Percentiles rank a stretch among this genome's conserved stretches.
Evolutionary conservation across 2,888 invertebrate genomes (phyloP).

Genomic region (Arrhopalites spinosus): DNA sequence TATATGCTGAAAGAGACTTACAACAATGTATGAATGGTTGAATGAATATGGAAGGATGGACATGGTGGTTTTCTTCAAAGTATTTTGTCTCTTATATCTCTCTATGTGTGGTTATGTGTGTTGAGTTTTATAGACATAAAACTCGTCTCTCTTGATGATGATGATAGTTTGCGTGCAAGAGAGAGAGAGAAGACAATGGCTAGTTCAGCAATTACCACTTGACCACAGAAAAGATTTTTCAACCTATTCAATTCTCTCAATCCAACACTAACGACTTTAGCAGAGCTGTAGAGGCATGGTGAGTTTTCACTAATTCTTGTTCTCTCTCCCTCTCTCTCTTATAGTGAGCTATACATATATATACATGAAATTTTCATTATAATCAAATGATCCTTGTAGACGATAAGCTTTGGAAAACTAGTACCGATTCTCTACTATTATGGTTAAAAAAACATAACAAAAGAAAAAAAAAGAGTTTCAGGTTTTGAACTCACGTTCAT

Average conservation of each 20-base stretch:
- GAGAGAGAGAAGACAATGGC: conserved; percentile 14
- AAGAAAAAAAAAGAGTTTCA: too few relatives aligned
- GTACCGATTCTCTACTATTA: too few relatives aligned
- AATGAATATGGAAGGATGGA: conserved; percentile 22
- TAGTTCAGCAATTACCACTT: conserved; percentile 33
- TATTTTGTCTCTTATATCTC: background rate
- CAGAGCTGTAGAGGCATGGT: too few relatives aligned
- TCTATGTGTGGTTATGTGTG: background rate
- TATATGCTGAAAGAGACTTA: background rate
- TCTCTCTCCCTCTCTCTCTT: too few relatives aligned
- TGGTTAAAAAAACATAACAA: too few relatives aligned
- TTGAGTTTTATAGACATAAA: conserved; percentile 29
- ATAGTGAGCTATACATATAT: too few relatives aligned
- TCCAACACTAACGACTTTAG: too few relatives aligned
- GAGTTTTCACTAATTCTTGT: too few relatives aligned
- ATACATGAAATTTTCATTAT: too few relatives aligned
- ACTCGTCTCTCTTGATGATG: conserved; percentile 25
- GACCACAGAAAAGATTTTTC: conserved; percentile 20
- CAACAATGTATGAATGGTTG: conserved; percentile 9
- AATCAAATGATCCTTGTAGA: too few relatives aligned
- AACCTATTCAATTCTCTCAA: conserved; percentile 3
- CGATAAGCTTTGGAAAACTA: too few relatives aligned
- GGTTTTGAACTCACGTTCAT: too few relatives aligned
- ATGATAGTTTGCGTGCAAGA: conserved; percentile 32
- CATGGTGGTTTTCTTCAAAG: background rate